A percentile compares a stretch with the other conserved stretches of the same genome.
phyloP scores from a whole-genome alignment of 2,113 vertebrate genomes.

The Melanocharis versteri region DNA sequence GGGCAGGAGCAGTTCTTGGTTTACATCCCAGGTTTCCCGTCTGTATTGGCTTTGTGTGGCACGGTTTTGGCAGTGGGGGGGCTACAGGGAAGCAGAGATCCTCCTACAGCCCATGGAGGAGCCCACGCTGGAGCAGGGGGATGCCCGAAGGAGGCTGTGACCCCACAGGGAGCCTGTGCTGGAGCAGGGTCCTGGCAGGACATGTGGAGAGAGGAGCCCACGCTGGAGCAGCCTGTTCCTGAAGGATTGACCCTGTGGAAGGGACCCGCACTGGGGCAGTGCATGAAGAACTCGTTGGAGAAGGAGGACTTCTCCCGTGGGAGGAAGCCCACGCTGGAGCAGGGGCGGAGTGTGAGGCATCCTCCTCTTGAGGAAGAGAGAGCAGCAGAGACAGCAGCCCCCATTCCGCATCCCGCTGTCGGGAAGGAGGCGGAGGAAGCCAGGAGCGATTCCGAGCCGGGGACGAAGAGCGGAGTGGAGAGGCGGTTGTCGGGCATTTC shows the following conservation, averaged over 20 bases:
- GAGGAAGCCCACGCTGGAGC: background rate
- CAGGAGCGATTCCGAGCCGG: background rate
- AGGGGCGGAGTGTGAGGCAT: background rate
- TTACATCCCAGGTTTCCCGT: background rate
- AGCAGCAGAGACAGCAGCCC: background rate
- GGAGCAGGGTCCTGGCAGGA: background rate
- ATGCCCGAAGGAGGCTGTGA: background rate
- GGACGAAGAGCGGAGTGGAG: background rate
- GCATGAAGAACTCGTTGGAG: background rate
- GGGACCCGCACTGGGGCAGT: too few species aligned
- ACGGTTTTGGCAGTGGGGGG: too few species aligned
- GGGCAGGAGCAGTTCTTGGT: background rate
- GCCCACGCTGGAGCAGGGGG: too few species aligned
- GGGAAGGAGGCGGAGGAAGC: background rate
- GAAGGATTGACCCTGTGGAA: background rate
- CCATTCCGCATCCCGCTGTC: background rate
- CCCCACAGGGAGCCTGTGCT: background rate
- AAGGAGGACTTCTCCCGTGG: background rate
- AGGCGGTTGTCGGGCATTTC: rapidly evolving
- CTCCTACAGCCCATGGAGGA: background rate
- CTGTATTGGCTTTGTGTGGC: background rate
- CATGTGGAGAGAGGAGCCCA: background rate
- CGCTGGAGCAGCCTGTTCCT: too few species aligned
- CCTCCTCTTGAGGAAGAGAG: background rate
- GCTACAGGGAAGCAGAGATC: background rate